Base-by-base conservation (phyloP, 2,797 vertebrate genomes). In the Geotrypetes seraphini region DNA sequence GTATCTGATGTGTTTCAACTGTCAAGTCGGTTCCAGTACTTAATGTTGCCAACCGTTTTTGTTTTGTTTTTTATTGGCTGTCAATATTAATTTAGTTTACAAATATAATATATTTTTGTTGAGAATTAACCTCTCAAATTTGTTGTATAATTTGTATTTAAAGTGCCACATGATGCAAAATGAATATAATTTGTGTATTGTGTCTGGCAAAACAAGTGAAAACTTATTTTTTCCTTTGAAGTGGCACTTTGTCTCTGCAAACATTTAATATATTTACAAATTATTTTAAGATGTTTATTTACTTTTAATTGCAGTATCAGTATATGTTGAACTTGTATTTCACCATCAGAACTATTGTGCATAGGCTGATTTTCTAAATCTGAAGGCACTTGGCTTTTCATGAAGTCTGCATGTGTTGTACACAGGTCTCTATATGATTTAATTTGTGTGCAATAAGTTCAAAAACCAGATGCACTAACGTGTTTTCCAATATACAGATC, bases 161-260 rank as follows among this genome's bases (percentile, higher is more conserved):
- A 56, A 53, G 49, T 53, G 63, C 50, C 53, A 60, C 46, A 57
- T 51, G 44, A 53, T 55, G 53, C 50, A 54, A 54, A 47, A 69
- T 60, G 53, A 12, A 56, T 71, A 66, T 63, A 73, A 48, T 40
- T 46, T 58, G 17, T 52, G 33, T 60, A 29, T 63, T 56, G 65
- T 69, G 55, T 63, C 53, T 63, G 60, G 66, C 72, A 57, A 74
- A 52, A 52, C 66, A 62, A 61, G 54, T 63, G 53, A 44, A 59
- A 53, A 48, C 63, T 60, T 62, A 77, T 64, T 53, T 63, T n/a
- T n/a, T n/a, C n/a, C n/a, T n/a, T n/a, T n/a, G n/a, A n/a, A n/a
- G n/a, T n/a, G n/a, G n/a, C n/a, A n/a, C 72, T 79, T n/a, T 78
- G 69, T 72, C 66, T n/a, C n/a, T 77, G 70, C 73, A 68, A 70